A percentile compares a stretch with the other conserved stretches of the same genome.
These are phyloP conservation scores for Ischnus inquisitorius DNA, from an alignment of 2,888 invertebrate species.

Conservation along the genomic window DNA sequence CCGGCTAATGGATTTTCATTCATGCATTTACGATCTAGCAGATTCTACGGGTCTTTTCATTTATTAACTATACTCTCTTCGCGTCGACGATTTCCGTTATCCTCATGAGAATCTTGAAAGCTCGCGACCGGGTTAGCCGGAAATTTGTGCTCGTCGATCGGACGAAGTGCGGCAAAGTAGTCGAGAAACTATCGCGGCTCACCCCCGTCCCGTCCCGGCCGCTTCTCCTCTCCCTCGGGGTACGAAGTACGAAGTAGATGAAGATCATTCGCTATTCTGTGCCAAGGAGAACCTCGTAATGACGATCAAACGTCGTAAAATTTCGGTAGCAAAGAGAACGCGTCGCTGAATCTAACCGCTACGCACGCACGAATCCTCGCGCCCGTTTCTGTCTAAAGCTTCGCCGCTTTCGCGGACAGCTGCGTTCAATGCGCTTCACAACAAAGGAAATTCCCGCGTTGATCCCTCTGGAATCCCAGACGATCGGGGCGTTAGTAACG, in stretches of 20 bases:
- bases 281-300: slow-evolving; percentile 75
- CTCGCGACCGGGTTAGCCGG: slow-evolving; percentile 13
- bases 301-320: slow-evolving; percentile 76
- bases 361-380: neutral
- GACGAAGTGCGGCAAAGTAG: slow-evolving; percentile 25
- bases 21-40: slow-evolving; percentile 75
- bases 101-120: slow-evolving; percentile 19
- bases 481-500: neutral
- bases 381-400: neutral
- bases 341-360: slow-evolving; percentile 7
- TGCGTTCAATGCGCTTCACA: slow-evolving; percentile 8
- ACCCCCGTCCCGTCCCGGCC: too few species aligned
- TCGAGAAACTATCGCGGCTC: neutral
- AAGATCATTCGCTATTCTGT: slow-evolving; percentile 51
- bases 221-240: neutral
- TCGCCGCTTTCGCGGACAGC: neutral
- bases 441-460: neutral
- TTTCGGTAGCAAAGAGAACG: slow-evolving; percentile 55
- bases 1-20: slow-evolving; percentile 77
- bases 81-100: slow-evolving; percentile 36
- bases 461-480: neutral
- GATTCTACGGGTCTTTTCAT: slow-evolving; percentile 22
- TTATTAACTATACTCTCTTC: slow-evolving; percentile 41
- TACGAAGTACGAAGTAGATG: slow-evolving; percentile 7
- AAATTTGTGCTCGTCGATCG: slow-evolving; percentile 19